phyloP scores from a whole-genome alignment of 2,113 vertebrate species.

The human region GRCh38 chr6:166048501-166049000 shows the following conservation, averaged over 20 bases:
- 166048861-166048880: not conserved
- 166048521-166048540: not conserved
- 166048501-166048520: not conserved
- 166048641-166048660: not conserved
- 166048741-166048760: not conserved
- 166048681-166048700: not conserved
- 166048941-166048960: not conserved
- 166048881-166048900: not conserved
- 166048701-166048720: not conserved
- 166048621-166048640: not conserved
- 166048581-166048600: not conserved
- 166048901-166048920: not conserved
- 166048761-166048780: not conserved
- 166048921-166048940: too few species aligned
- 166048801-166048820: not conserved
- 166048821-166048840: not conserved
- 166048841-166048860: not conserved
- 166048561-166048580: not conserved
- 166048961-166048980: not conserved
- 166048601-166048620: not conserved
- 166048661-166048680: not conserved
- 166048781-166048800: not conserved
- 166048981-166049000: not conserved
- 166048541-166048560: not conserved
- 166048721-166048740: not conserved